A percentile compares a stretch with the other conserved stretches of the same genome.
Evolutionary conservation across 2,113 vertebrate species (phyloP).

Genomic region (Axis porcinus): DNA sequence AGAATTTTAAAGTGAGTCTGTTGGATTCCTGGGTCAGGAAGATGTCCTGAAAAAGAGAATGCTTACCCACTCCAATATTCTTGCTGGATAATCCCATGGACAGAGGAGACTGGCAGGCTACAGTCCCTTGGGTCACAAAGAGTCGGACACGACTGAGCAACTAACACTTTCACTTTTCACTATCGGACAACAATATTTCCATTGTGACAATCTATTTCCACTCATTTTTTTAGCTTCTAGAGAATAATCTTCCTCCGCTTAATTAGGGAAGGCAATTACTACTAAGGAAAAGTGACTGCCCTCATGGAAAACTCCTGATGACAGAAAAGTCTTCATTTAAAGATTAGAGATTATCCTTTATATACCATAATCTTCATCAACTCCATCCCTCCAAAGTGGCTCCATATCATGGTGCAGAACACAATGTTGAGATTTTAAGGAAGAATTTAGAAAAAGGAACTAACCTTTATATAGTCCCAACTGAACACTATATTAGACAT

Average conservation of each 20-base stretch:
- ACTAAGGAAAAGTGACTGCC: not conserved
- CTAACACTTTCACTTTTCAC: not conserved
- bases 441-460: not conserved
- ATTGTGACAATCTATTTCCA: not conserved
- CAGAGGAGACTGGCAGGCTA: not conserved
- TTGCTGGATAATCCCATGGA: not conserved
- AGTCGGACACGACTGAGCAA: not conserved
- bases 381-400: rapidly evolving
- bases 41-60: not conserved
- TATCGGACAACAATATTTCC: not conserved
- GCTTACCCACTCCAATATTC: not conserved
- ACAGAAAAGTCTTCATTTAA: not conserved
- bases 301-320: not conserved
- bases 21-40: not conserved
- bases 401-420: not conserved
- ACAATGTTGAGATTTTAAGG: not conserved
- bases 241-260: not conserved
- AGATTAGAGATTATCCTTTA: not conserved
- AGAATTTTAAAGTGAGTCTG: not conserved
- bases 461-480: not conserved
- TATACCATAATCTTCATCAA: not conserved
- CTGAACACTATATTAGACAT: not conserved
- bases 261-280: not conserved
- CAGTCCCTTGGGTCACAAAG: not conserved
- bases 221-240: not conserved